These are phyloP conservation scores for Serripes groenlandicus DNA, from an alignment of 2,888 invertebrate genomes.

Conservation along the genomic window DNA sequence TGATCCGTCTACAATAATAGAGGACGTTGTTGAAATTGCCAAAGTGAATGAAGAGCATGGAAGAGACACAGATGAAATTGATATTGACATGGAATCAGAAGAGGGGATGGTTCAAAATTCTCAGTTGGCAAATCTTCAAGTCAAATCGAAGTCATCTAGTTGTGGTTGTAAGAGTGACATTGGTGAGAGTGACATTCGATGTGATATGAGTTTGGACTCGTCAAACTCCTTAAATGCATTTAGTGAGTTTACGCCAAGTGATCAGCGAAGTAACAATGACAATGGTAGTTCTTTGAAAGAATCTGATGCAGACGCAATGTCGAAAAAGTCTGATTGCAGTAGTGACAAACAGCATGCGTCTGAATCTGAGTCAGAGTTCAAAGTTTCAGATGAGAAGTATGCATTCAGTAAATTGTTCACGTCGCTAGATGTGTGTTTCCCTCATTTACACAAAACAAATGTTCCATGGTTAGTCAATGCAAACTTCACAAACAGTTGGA, in stretches of 20 bases:
- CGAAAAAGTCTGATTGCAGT: constrained; percentile 67
- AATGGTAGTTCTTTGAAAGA: constrained; percentile 85
- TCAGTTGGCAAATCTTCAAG: not conserved
- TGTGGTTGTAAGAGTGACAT: constrained; percentile 53
- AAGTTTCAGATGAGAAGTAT: constrained; percentile 30
- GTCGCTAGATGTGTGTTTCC: constrained; percentile 72
- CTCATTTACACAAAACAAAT: constrained; percentile 80
- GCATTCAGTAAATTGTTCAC: constrained; percentile 63
- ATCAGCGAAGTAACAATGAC: constrained; percentile 80
- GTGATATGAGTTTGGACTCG: constrained; percentile 52
- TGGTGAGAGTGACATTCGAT: constrained; percentile 38
- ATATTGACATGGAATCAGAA: constrained; percentile 33
- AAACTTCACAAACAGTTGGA: constrained; percentile 90
- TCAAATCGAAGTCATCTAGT: constrained; percentile 40
- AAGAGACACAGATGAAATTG: too few relatives aligned
- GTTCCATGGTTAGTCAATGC: constrained; percentile 91
- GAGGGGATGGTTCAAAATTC: not conserved
- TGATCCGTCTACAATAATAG: not conserved
- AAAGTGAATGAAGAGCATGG: too few relatives aligned
- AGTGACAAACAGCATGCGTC: constrained; percentile 63
- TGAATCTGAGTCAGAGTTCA: constrained; percentile 59
- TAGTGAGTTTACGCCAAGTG: constrained; percentile 85
- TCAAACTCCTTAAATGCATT: too few relatives aligned
- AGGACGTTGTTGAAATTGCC: too few relatives aligned
- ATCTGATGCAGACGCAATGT: constrained; percentile 72